phyloP scores from a whole-genome alignment of 2,888 invertebrate species.

The Dryadula phaetusa region DNA sequence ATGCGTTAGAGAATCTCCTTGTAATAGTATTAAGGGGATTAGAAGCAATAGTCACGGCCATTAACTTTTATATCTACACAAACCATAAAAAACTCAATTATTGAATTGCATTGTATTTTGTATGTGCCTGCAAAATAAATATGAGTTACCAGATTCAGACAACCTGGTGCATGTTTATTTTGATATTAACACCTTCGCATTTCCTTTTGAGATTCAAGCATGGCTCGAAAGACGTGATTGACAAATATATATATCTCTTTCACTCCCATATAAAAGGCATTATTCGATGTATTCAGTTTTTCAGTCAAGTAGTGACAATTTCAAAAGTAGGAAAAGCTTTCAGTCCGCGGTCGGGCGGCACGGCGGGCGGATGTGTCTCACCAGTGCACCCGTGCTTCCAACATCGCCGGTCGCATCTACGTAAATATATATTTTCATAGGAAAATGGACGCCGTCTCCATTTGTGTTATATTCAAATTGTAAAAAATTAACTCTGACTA shows the following conservation, averaged over 20 bases:
- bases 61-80: conserved; percentile 4
- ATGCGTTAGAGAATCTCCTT: conserved; percentile 19
- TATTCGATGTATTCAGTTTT: conserved; percentile 62
- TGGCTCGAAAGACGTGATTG: conserved; percentile 49
- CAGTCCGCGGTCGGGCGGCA: conserved; percentile 79
- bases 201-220: conserved; percentile 67
- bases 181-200: conserved; percentile 71
- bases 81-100: not conserved
- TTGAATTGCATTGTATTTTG: not conserved
- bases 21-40: conserved; percentile 36
- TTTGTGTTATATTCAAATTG: conserved; percentile 25
- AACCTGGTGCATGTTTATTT: conserved; percentile 72
- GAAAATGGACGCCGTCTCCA: conserved; percentile 35
- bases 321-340: conserved; percentile 62
- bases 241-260: conserved; percentile 57
- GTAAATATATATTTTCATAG: conserved; percentile 41
- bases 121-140: conserved; percentile 37
- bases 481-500: conserved; percentile 24
- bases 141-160: conserved; percentile 57
- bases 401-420: conserved; percentile 50
- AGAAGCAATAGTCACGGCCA: conserved; percentile 11
- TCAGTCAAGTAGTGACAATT: conserved; percentile 52
- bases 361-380: conserved; percentile 62
- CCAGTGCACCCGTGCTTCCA: conserved; percentile 45
- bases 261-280: conserved; percentile 52